Percentiles rank a stretch among this genome's conserved stretches.
These are phyloP conservation scores for Otis tarda DNA, from an alignment of 2,113 vertebrate genomes.

Conservation along the genomic window DNA sequence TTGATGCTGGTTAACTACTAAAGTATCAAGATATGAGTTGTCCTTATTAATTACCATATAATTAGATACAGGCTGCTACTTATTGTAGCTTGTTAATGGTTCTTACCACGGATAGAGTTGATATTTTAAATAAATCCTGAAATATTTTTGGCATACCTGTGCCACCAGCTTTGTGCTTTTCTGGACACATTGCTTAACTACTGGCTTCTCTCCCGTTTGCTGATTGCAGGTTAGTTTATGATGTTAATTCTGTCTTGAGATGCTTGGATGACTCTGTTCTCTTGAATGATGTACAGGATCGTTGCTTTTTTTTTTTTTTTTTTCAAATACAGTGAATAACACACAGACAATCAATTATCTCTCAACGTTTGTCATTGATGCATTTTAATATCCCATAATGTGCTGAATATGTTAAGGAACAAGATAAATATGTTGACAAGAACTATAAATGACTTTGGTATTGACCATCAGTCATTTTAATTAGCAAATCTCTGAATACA, in stretches of 20 bases:
- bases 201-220: background rate
- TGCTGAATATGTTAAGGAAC: background rate
- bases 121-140: background rate
- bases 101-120: background rate
- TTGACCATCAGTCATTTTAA: conserved; percentile 1
- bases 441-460: background rate
- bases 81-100: background rate
- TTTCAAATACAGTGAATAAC: background rate
- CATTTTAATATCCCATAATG: background rate
- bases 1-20: background rate
- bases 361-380: background rate
- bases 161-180: background rate
- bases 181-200: background rate
- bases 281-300: background rate
- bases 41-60: background rate
- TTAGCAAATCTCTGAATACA: background rate
- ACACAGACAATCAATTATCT: background rate
- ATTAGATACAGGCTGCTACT: no score
- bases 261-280: background rate
- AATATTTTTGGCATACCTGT: background rate
- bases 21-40: background rate
- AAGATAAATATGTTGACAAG: background rate
- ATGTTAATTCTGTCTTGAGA: background rate
- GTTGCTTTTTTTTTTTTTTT: background rate
- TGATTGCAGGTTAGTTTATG: background rate